Conservation (phyloP, 2,888 invertebrate species). For the Steromphala cineraria region DNA sequence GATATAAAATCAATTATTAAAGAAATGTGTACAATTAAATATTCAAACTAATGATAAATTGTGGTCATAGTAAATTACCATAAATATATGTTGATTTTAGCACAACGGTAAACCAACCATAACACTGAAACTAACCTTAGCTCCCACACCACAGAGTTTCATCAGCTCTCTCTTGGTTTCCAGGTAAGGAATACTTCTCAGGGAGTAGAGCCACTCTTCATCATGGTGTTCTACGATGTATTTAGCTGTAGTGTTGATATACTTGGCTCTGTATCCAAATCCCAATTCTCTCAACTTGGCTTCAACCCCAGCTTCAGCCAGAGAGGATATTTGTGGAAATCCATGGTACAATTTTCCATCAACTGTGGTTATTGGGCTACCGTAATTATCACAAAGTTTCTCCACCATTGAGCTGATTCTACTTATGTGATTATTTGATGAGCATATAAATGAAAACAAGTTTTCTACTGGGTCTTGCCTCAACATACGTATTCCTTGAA, state of each 20-base stretch:
- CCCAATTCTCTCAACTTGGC: slow-evolving; percentile 80
- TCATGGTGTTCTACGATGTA: slow-evolving; percentile 83
- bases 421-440: slow-evolving; percentile 95
- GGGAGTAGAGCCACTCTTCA: slow-evolving; percentile 82
- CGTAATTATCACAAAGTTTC: slow-evolving; percentile 88
- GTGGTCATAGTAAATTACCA: too few relatives aligned
- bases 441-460: slow-evolving; percentile 96
- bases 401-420: slow-evolving; percentile 93
- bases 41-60: too few relatives aligned
- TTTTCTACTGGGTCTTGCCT: slow-evolving; percentile 94
- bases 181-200: slow-evolving; percentile 81
- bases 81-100: too few relatives aligned
- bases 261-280: slow-evolving; percentile 81
- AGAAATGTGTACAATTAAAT: too few relatives aligned
- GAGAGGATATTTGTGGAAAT: slow-evolving; percentile 82
- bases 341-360: slow-evolving; percentile 83
- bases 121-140: slow-evolving; percentile 82
- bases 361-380: slow-evolving; percentile 82
- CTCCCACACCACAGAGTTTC: slow-evolving; percentile 91
- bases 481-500: slow-evolving; percentile 91
- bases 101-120: too few relatives aligned
- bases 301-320: slow-evolving; percentile 81
- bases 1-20: too few relatives aligned
- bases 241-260: slow-evolving; percentile 66
- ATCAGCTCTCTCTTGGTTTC: slow-evolving; percentile 85